Percentiles rank a stretch among this genome's conserved stretches.
These are phyloP conservation scores for Idaea dimidiata DNA, from an alignment of 2,888 invertebrate species.

Conservation along the genomic window DNA sequence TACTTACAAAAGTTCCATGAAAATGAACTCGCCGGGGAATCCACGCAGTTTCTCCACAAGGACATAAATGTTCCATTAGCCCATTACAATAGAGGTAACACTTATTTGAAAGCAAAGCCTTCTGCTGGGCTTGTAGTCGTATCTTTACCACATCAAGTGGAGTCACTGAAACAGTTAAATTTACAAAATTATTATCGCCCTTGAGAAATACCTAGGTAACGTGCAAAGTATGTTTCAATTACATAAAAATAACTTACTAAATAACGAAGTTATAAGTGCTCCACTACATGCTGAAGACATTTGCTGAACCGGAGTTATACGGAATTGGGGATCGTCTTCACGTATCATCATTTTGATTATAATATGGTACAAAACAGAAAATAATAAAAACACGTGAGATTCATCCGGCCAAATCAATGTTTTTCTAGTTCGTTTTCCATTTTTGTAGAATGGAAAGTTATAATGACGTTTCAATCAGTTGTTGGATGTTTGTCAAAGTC, in stretches of 20 bases:
- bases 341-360: slow-evolving; percentile 68
- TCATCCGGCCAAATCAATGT: slow-evolving; percentile 26
- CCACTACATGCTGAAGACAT: slow-evolving; percentile 93
- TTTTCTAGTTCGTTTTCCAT: slow-evolving; percentile 20
- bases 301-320: slow-evolving; percentile 90
- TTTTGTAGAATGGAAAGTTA: background rate
- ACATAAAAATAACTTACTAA: slow-evolving; percentile 82
- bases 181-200: background rate
- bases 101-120: slow-evolving; percentile 88
- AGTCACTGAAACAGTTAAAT: slow-evolving; percentile 86
- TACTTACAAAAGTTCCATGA: slow-evolving; percentile 86
- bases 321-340: slow-evolving; percentile 87
- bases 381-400: slow-evolving; percentile 15
- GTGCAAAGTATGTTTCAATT: background rate
- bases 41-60: slow-evolving; percentile 86
- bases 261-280: slow-evolving; percentile 92
- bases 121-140: slow-evolving; percentile 96
- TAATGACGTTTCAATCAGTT: slow-evolving; percentile 8
- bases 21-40: slow-evolving; percentile 85
- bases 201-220: background rate
- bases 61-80: slow-evolving; percentile 98
- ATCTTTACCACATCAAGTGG: slow-evolving; percentile 99
- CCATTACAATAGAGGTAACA: slow-evolving; percentile 99
- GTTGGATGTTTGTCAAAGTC: slow-evolving; percentile 12
- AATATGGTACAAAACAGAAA: slow-evolving; percentile 9